A percentile compares a stretch with the other conserved stretches of the same genome.
These are phyloP conservation scores for Trematomus loennbergii DNA, from an alignment of 2,113 vertebrate species.

Conservation along the genomic window DNA sequence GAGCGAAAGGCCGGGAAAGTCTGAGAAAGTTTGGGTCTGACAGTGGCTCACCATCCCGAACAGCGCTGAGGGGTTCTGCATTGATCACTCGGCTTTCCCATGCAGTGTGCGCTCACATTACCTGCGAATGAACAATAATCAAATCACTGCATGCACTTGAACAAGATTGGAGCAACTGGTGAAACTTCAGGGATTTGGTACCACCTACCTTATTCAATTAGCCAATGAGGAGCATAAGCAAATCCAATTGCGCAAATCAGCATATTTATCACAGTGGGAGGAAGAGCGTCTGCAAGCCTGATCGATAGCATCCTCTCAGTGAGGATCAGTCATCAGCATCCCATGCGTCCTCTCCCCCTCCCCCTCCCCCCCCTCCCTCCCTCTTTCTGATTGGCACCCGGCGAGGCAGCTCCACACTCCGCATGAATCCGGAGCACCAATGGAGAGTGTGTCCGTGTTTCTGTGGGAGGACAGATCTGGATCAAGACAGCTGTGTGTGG, in stretches of 20 bases:
- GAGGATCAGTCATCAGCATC: conserved; percentile 77
- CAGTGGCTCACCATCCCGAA: conserved; percentile 85
- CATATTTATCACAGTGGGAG: conserved; percentile 62
- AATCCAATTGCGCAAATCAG: conserved; percentile 37
- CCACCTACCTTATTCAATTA: conserved; percentile 68
- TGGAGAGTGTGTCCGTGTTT: conserved; percentile 49
- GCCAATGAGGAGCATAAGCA: conserved; percentile 22
- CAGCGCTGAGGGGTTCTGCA: conserved; percentile 79
- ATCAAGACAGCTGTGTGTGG: conserved; percentile 4
- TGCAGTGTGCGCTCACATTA: conserved; percentile 69
- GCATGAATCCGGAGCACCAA: conserved; percentile 55
- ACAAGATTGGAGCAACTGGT: neutral
- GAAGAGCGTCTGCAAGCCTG: conserved; percentile 38
- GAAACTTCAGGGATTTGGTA: neutral
- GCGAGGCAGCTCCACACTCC: conserved; percentile 48
- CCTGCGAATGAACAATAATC: conserved; percentile 54
- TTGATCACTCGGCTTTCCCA: conserved; percentile 77
- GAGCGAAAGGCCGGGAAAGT: conserved; percentile 78
- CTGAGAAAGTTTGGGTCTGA: conserved; percentile 78
- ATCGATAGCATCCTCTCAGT: conserved; percentile 80
- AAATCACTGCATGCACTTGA: conserved; percentile 9
- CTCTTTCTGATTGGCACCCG: conserved; percentile 70
- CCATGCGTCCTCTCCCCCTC: conserved; percentile 14
- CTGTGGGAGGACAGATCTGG: conserved; percentile 57
- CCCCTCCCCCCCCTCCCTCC: neutral